Conservation (phyloP, 2,888 invertebrate genomes). For the Amitus sp. region DNA sequence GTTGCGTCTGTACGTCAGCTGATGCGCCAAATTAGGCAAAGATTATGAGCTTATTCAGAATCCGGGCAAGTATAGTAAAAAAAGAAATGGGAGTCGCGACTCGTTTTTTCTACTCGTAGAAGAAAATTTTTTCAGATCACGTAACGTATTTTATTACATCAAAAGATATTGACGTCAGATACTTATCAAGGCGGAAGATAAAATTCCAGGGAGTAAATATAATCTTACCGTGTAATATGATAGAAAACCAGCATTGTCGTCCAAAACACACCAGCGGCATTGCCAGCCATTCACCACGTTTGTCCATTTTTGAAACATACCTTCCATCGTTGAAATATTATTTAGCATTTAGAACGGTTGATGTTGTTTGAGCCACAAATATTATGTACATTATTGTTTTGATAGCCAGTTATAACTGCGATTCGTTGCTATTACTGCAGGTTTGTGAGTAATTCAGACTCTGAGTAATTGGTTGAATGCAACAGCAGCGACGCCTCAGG, state of each 20-base stretch:
- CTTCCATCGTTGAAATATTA: constrained; percentile 81
- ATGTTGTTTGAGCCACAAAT: neutral
- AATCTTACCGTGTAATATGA: constrained; percentile 95
- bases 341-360: constrained; percentile 13
- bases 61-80: no score
- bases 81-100: no score
- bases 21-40: neutral
- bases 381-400: constrained; percentile 1
- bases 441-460: neutral
- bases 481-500: no score
- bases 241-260: constrained; percentile 94
- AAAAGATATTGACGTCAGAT: no score
- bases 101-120: no score
- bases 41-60: no score
- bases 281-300: constrained; percentile 99
- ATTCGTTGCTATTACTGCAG: neutral
- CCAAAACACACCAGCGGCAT: constrained; percentile 98
- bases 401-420: neutral
- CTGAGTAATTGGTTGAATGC: no score
- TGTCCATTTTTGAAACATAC: constrained; percentile 95
- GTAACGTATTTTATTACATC: no score
- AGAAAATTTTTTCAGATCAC: no score
- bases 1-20: neutral
- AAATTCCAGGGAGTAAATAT: no score
- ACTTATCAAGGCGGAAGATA: no score